Evolutionary conservation across 2,113 vertebrate genomes (phyloP).

Genomic region (Panthera leo): DNA sequence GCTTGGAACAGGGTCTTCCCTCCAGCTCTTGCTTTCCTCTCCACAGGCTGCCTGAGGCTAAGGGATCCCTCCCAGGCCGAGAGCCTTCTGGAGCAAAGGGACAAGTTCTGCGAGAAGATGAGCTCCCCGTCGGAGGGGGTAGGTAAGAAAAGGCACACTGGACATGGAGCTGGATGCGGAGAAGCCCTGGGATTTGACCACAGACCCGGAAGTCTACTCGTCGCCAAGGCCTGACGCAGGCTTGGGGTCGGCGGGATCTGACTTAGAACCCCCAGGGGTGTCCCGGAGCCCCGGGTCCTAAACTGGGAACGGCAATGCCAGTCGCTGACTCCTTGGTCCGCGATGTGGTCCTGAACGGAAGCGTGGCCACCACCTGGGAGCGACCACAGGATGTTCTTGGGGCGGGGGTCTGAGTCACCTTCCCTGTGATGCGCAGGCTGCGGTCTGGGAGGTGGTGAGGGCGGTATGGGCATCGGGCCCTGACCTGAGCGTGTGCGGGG

Average conservation of each 20-base stretch:
- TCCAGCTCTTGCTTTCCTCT: too few species aligned
- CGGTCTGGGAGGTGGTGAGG: neutral
- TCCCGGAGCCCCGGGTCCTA: too few species aligned
- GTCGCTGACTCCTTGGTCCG: neutral
- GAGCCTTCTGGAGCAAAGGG: neutral
- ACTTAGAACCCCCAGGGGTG: neutral
- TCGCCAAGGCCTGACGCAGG: neutral
- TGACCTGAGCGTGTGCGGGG: neutral
- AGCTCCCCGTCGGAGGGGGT: neutral
- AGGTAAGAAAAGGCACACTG: neutral
- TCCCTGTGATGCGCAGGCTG: neutral
- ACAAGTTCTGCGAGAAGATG: neutral
- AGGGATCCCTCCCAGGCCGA: neutral
- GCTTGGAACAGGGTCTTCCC: neutral
- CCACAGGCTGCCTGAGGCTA: rapidly evolving
- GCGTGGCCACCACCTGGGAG: rapidly evolving
- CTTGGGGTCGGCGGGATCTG: neutral
- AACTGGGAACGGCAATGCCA: neutral
- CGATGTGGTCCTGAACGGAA: neutral
- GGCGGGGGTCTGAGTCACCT: neutral
- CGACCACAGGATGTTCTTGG: neutral
- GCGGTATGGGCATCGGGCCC: neutral
- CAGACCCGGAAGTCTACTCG: neutral
- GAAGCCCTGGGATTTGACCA: neutral
- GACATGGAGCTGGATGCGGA: too few species aligned